phyloP scores from a whole-genome alignment of 2,888 invertebrate genomes.

The Brachyptera putata region DNA sequence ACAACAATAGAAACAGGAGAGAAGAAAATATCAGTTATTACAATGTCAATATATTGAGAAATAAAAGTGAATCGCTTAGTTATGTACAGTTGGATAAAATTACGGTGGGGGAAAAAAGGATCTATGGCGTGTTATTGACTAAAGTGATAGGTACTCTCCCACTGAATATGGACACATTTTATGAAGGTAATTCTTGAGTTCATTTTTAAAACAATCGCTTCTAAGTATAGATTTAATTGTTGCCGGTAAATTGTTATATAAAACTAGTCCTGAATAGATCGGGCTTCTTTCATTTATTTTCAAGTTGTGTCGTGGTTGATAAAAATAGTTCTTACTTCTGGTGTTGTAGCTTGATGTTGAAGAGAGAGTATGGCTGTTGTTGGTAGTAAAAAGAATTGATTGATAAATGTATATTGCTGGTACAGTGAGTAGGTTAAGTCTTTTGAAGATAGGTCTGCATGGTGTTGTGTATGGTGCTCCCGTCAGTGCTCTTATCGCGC shows the following conservation, averaged over 20 bases:
- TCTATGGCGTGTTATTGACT: background rate
- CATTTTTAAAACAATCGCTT: background rate
- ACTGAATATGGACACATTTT: background rate
- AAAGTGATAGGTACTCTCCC: too few species aligned
- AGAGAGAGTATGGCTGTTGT: background rate
- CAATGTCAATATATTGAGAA: too few species aligned
- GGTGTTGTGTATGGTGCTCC: background rate
- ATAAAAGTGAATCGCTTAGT: too few species aligned
- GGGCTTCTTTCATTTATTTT: background rate
- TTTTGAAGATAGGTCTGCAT: background rate
- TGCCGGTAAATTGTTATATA: background rate
- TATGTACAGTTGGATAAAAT: too few species aligned
- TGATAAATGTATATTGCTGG: background rate
- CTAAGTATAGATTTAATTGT: background rate
- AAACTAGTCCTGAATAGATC: background rate
- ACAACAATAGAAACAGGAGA: too few species aligned
- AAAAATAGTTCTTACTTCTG: background rate
- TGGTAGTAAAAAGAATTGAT: background rate
- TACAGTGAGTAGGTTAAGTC: background rate
- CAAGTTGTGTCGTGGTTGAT: background rate
- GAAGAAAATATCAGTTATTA: too few species aligned
- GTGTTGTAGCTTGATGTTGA: too few species aligned
- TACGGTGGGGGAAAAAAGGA: background rate
- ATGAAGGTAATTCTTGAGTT: background rate
- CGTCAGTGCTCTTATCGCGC: background rate